phyloP scores from a whole-genome alignment of 2,888 invertebrate genomes.

The Caenorhabditis sp. region DNA sequence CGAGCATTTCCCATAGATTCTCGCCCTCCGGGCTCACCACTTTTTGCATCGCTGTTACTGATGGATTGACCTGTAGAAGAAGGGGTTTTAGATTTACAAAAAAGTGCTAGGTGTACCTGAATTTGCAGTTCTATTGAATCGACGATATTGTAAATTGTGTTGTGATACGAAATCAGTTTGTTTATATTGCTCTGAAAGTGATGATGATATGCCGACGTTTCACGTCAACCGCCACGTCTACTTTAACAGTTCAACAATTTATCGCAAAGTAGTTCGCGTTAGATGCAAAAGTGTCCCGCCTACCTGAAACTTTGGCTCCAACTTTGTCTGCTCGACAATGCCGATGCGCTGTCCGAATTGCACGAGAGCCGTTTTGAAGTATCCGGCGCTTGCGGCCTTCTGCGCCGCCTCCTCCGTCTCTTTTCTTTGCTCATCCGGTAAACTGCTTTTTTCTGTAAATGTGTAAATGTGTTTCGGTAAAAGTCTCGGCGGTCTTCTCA shows the following conservation, averaged over 20 bases:
- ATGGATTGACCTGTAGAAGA: neutral
- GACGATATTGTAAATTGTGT: slow-evolving; percentile 37
- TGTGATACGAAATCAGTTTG: slow-evolving; percentile 46
- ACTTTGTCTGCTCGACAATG: slow-evolving; percentile 36
- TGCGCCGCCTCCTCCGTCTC: slow-evolving; percentile 36
- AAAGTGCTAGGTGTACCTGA: too few relatives aligned
- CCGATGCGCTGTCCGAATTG: slow-evolving; percentile 35
- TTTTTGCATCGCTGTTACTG: neutral
- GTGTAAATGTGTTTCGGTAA: too few relatives aligned
- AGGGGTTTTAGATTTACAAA: too few relatives aligned
- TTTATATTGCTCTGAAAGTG: slow-evolving; percentile 50
- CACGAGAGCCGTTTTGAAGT: slow-evolving; percentile 20
- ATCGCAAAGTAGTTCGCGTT: too few relatives aligned
- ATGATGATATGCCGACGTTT: too few relatives aligned
- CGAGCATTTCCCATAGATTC: slow-evolving; percentile 50
- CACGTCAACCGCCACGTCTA: too few relatives aligned
- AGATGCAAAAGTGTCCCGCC: too few relatives aligned
- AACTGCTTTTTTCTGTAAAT: slow-evolving; percentile 8
- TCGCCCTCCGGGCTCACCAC: slow-evolving; percentile 11
- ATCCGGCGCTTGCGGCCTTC: slow-evolving; percentile 32
- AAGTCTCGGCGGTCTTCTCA: too few relatives aligned
- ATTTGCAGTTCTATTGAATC: slow-evolving; percentile 37
- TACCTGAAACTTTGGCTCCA: slow-evolving; percentile 36
- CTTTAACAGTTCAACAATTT: too few relatives aligned
- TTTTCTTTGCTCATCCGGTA: slow-evolving; percentile 5